Conservation (phyloP, 2,113 vertebrate genomes). For the Brachyistius frenatus region DNA sequence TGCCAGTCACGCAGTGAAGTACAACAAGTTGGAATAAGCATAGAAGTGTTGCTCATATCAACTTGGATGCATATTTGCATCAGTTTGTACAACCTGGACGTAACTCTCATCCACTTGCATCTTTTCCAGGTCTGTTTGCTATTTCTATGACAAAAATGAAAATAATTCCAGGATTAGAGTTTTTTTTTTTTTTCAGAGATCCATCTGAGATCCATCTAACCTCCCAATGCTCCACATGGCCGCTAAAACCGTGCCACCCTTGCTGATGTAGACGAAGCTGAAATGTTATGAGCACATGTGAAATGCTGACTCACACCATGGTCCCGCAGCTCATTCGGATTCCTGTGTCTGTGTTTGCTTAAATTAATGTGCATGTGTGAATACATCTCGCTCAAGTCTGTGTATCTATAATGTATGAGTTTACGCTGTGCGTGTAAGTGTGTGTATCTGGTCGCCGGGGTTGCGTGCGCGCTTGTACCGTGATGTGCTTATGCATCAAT, state of each 20-base stretch:
- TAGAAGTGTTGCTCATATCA: background rate
- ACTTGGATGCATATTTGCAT: background rate
- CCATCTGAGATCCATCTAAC: background rate
- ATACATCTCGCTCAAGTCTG: constrained; percentile 41
- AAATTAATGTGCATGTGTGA: constrained; percentile 62
- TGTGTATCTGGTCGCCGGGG: constrained; percentile 23
- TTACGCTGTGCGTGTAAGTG: constrained; percentile 14
- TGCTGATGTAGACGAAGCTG: constrained; percentile 21
- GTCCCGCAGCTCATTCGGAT: constrained; percentile 39
- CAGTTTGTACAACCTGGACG: background rate
- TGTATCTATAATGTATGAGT: constrained; percentile 71
- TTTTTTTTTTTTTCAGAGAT: too few relatives aligned
- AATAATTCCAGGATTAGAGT: background rate
- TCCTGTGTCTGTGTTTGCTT: constrained; percentile 61
- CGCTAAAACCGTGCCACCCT: constrained; percentile 14
- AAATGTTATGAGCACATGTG: constrained; percentile 38
- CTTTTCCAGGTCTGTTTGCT: background rate
- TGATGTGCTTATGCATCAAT: constrained; percentile 60
- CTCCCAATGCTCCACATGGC: background rate
- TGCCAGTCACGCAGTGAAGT: constrained; percentile 7
- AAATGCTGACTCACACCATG: constrained; percentile 67
- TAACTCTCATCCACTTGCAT: background rate
- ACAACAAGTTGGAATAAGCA: background rate
- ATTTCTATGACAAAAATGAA: background rate
- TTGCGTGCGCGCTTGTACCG: constrained; percentile 29